Evolutionary conservation across 1,140 invertebrate species (phyloP).

Genomic region (Aporrectodea caliginosa): DNA sequence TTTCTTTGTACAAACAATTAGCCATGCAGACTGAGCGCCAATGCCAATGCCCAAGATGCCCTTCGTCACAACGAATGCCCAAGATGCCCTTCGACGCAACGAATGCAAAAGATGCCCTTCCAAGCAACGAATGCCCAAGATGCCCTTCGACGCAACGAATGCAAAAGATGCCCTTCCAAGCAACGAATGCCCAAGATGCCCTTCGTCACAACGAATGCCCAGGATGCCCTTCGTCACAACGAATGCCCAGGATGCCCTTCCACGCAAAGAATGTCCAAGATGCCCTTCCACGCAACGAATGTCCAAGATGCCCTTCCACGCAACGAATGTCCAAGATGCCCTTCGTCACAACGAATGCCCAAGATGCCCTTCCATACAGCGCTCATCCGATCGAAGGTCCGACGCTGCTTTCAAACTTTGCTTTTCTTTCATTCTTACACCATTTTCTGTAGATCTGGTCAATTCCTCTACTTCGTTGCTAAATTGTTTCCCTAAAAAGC

Average conservation of each 20-base stretch:
- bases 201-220: too few species aligned
- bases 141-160: too few species aligned
- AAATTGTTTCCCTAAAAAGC: too few species aligned
- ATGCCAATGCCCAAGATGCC: too few species aligned
- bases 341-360: not conserved
- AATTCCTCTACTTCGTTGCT: too few species aligned
- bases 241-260: not conserved
- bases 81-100: not conserved
- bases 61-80: not conserved
- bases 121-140: not conserved
- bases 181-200: not conserved
- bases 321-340: not conserved
- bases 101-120: not conserved
- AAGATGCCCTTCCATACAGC: not conserved
- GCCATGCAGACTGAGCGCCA: too few species aligned
- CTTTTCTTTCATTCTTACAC: too few species aligned
- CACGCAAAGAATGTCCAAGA: not conserved
- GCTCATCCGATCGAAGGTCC: not conserved
- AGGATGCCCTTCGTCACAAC: not conserved
- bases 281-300: not conserved
- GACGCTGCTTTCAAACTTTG: too few species aligned
- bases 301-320: not conserved
- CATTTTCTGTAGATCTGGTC: too few species aligned
- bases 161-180: too few species aligned
- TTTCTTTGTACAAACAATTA: constrained; percentile 3